Conservation (phyloP, 2,797 vertebrate species). For the Poecile montanus region DNA sequence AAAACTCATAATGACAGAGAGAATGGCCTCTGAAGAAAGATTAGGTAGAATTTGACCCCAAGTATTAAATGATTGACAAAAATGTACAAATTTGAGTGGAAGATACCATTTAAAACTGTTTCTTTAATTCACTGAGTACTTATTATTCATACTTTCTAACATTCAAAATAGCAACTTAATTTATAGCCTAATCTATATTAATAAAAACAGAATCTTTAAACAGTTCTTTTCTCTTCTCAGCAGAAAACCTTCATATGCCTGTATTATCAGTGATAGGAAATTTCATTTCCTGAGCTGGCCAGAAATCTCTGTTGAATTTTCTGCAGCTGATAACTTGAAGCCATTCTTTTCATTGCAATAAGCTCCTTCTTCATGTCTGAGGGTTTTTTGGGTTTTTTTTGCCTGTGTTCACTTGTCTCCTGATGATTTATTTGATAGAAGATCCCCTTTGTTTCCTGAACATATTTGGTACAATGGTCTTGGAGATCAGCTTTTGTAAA, state of each 20-base stretch:
- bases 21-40: not conserved
- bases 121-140: slow-evolving; percentile 15
- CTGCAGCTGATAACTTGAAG: slow-evolving; percentile 14
- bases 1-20: not conserved
- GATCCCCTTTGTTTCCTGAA: not conserved
- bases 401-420: not conserved
- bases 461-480: not conserved
- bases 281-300: slow-evolving; percentile 33
- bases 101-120: not conserved
- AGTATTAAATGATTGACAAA: not conserved
- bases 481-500: not conserved
- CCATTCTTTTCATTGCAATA: slow-evolving; percentile 1
- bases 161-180: slow-evolving; percentile 43
- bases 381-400: not conserved
- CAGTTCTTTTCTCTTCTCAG: not conserved
- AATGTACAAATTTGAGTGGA: not conserved
- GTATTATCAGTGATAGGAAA: slow-evolving; percentile 18
- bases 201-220: slow-evolving; percentile 24
- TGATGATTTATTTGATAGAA: slow-evolving; percentile 19
- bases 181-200: slow-evolving; percentile 39
- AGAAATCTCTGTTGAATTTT: slow-evolving; percentile 39
- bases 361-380: not conserved
- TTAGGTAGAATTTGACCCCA: not conserved
- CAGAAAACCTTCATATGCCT: not conserved
- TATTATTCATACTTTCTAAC: not conserved